phyloP scores from a whole-genome alignment of 2,797 vertebrate species.

The Scolopax bukidnonensis region DNA sequence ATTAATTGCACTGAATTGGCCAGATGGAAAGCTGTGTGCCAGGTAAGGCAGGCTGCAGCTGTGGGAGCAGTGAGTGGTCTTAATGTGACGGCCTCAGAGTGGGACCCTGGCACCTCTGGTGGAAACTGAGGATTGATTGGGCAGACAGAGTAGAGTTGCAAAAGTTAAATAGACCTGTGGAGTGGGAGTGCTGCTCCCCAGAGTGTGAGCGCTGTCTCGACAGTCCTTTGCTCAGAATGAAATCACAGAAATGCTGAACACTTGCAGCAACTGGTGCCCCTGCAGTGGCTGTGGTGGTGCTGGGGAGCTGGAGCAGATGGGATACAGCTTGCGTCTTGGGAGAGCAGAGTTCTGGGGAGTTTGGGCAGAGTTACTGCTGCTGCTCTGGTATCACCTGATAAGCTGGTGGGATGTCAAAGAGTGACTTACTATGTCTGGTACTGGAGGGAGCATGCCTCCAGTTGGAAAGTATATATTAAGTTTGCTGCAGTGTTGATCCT shows the following conservation, averaged over 20 bases:
- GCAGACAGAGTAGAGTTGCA: background rate
- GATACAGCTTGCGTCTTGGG: background rate
- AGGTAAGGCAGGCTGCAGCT: background rate
- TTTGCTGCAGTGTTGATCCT: background rate
- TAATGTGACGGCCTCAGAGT: background rate
- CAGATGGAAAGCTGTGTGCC: background rate
- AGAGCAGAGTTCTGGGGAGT: background rate
- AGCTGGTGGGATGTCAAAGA: background rate
- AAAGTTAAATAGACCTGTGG: background rate
- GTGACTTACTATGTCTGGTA: background rate
- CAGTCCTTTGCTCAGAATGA: background rate
- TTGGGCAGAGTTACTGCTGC: background rate
- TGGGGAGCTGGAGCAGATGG: background rate
- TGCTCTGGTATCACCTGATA: background rate
- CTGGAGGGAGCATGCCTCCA: background rate
- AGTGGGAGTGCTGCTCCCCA: background rate
- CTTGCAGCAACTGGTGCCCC: background rate
- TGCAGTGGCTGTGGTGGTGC: background rate
- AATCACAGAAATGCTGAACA: background rate
- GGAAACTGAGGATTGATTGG: background rate
- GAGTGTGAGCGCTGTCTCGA: rapidly evolving
- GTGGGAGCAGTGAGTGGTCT: background rate
- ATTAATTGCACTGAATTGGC: too few relatives aligned
- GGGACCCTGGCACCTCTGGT: background rate
- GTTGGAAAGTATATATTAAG: background rate